Base-by-base conservation (phyloP, 2,888 invertebrate genomes). In the Orthonevra nobilis region DNA sequence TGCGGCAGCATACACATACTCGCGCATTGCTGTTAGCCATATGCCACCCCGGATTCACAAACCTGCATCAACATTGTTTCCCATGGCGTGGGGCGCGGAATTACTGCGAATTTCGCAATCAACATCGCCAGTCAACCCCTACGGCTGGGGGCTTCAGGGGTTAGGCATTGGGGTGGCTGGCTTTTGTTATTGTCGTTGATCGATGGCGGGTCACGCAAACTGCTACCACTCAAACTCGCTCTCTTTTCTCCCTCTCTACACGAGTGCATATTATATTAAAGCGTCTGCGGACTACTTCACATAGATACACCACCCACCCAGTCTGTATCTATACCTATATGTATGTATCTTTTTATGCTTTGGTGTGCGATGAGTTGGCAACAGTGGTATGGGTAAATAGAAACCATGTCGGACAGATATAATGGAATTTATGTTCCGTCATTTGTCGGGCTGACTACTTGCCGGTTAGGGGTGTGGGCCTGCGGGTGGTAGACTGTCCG, bases 181-280 rank as follows among this genome's bases (percentile, higher is more conserved):
- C 81, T 75, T 69, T 58, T 74, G 64, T 64, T 81, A 70, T 81
- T 81, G 81, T 74, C 82, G 72, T 81, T 82, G 82, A 82, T 82
- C 82, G 81, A 82, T 82, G 82, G 70, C 68, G 77, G n/a, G 81
- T 82, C 82, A 82, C 81, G 81, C 77, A 82, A 82, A 79, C 69
- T 56, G 72, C 69, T 61, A 30, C n/a, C n/a, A n/a, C n/a, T n/a
- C n/a, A n/a, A n/a, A n/a, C n/a, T n/a, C n/a, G 36, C 61, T 68
- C 40, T 54, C 26, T 34, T n/a, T 52, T 30, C 14, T 28, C 26
- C 19, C 6, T 44, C 9, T 40, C n/a, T 38, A 10, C 23, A 44
- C 28, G 19, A 10, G 19, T 12, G 26, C 14, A 34, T 52, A 60
- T 42, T 23, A 60, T 58, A 72, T 68, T 56, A 40, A 40, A 79